Percentiles rank a stretch among this genome's conserved stretches.
Evolutionary conservation across 2,113 vertebrate species (phyloP).

Genomic region (Panthera leo): DNA sequence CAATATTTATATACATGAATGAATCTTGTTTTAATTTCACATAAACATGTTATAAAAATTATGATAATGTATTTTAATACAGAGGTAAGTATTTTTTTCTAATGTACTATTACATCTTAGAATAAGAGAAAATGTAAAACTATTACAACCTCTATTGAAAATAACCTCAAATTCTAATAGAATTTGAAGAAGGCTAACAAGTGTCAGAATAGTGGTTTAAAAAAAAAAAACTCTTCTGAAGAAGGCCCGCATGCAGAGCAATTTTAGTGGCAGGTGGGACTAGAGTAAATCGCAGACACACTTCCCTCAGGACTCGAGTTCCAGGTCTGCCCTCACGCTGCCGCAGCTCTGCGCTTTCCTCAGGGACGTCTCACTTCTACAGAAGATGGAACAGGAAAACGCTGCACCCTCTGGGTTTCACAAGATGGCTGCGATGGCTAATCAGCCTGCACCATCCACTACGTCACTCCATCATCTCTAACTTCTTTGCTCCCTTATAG

Average conservation of each 20-base stretch:
- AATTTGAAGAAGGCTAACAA: constrained; percentile 18
- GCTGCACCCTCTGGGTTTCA: background rate
- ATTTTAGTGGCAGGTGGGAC: background rate
- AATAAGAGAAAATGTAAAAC: constrained; percentile 33
- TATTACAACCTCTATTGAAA: background rate
- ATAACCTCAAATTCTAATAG: background rate
- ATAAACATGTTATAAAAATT: background rate
- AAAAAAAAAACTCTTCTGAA: background rate
- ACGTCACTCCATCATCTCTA: background rate
- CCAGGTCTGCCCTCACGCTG: background rate
- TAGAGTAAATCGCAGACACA: background rate
- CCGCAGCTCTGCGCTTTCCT: background rate
- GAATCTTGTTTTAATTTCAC: background rate
- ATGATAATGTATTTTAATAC: background rate
- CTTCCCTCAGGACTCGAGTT: background rate
- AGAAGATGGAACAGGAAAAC: background rate
- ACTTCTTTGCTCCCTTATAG: background rate
- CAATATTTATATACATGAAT: background rate
- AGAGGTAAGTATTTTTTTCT: constrained; percentile 9
- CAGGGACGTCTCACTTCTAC: background rate
- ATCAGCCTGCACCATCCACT: no score
- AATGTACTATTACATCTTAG: background rate
- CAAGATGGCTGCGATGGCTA: background rate
- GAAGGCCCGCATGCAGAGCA: background rate
- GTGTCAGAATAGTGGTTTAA: background rate